A percentile compares a stretch with the other conserved stretches of the same genome.
Conservation (phyloP, 2,797 vertebrate species). For the Myotis planiceps region DNA sequence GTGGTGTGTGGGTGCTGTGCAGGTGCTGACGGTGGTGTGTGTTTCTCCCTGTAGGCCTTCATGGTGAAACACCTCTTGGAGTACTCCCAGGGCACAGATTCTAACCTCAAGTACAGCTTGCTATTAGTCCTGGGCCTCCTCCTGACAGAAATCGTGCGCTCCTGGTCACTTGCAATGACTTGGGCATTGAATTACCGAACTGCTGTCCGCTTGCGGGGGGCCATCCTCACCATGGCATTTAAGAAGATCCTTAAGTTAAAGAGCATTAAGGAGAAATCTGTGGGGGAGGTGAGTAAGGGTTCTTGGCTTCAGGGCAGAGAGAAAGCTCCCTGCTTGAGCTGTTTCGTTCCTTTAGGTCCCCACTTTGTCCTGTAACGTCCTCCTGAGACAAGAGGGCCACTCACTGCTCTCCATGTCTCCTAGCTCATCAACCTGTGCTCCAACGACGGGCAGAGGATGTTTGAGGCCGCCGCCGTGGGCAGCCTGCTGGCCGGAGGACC, state of each 20-base stretch:
- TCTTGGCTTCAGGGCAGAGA: neutral
- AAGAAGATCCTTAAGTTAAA: conserved; percentile 94
- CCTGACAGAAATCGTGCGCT: conserved; percentile 92
- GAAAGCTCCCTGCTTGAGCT: neutral
- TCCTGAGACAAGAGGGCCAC: neutral
- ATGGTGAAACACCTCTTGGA: conserved; percentile 96
- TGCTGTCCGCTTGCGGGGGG: conserved; percentile 92
- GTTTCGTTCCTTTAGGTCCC: neutral
- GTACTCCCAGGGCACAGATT: conserved; percentile 91
- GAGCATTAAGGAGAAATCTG: conserved; percentile 93
- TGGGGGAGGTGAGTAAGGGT: conserved; percentile 90
- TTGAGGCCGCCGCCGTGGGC: conserved; percentile 94
- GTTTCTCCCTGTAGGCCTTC: conserved; percentile 95
- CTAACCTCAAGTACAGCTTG: conserved; percentile 92
- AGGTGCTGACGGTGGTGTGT: conserved; percentile 86
- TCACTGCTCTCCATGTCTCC: conserved; percentile 62
- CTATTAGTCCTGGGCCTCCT: conserved; percentile 94
- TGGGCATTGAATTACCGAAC: conserved; percentile 97
- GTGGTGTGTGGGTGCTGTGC: conserved; percentile 67
- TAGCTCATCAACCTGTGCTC: conserved; percentile 96
- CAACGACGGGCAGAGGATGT: conserved; percentile 95
- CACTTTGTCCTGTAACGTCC: neutral
- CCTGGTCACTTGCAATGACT: conserved; percentile 95
- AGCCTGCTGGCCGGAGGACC: conserved; percentile 95
- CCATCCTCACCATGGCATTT: conserved; percentile 94